phyloP scores from a whole-genome alignment of 2,888 invertebrate species.

The Cacoxenus indagator region DNA sequence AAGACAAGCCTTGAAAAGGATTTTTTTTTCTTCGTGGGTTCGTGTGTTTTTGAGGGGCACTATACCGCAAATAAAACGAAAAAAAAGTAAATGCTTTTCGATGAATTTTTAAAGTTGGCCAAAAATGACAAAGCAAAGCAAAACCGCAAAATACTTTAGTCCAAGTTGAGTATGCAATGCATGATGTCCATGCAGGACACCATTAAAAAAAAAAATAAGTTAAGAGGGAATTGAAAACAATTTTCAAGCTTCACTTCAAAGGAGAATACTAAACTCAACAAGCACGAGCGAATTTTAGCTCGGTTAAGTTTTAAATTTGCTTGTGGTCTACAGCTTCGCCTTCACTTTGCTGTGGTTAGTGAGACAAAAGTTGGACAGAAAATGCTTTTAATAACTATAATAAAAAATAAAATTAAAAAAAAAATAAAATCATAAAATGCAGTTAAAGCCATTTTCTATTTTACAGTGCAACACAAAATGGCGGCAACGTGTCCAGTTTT shows the following conservation, averaged over 20 bases:
- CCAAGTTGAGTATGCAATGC: not conserved
- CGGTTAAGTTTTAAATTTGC: slow-evolving; percentile 41
- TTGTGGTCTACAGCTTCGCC: slow-evolving; percentile 36
- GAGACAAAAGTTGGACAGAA: not conserved
- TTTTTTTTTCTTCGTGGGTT: too few relatives aligned
- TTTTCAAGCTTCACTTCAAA: slow-evolving; percentile 1
- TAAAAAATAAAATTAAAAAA: not conserved
- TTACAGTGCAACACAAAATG: not conserved
- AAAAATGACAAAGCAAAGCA: slow-evolving; percentile 7
- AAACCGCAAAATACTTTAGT: slow-evolving; percentile 4
- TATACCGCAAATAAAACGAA: too few relatives aligned
- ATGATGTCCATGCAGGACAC: not conserved
- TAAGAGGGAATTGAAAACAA: not conserved
- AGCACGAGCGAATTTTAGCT: slow-evolving; percentile 3
- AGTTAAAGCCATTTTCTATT: slow-evolving; percentile 17
- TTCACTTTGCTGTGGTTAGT: slow-evolving; percentile 7
- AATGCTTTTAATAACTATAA: not conserved
- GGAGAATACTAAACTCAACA: not conserved
- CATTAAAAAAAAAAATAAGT: not conserved
- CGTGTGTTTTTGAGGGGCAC: too few relatives aligned
- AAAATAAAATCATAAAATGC: slow-evolving; percentile 3
- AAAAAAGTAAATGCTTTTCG: not conserved
- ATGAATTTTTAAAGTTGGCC: not conserved
- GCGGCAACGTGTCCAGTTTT: slow-evolving; percentile 4
- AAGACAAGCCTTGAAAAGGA: too few relatives aligned